Evolutionary conservation across 2,888 invertebrate species (phyloP).

Genomic region (Hirtodrosophila alboralis): DNA sequence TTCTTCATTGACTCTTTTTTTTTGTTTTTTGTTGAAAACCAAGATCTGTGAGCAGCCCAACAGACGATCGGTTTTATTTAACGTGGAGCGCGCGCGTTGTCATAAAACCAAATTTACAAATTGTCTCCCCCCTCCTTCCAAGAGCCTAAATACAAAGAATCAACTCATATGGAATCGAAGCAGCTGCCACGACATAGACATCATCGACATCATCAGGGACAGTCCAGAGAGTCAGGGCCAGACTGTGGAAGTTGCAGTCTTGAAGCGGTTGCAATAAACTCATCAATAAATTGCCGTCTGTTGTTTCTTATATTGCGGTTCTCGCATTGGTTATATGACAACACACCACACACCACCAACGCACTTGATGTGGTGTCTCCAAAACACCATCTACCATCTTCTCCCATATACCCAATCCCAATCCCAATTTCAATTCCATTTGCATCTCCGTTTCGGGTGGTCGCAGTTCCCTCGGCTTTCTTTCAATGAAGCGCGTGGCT

Average conservation of each 20-base stretch:
- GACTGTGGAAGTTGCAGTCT: conserved; percentile 16
- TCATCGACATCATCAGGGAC: conserved; percentile 65
- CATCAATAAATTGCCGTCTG: conserved; percentile 82
- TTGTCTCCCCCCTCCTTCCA: conserved; percentile 66
- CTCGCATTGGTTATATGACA: conserved; percentile 54
- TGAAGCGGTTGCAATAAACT: conserved; percentile 79
- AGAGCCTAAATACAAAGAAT: conserved; percentile 69
- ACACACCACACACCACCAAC: conserved; percentile 46
- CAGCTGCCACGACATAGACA: conserved; percentile 71
- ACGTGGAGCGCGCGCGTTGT: conserved; percentile 71
- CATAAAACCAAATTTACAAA: conserved; percentile 83
- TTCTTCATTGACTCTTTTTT: conserved; percentile 22
- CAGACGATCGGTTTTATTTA: conserved; percentile 72
- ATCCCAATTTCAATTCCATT: conserved; percentile 17
- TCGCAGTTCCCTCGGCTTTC: conserved; percentile 32
- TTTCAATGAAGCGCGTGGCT: conserved; percentile 67
- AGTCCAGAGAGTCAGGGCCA: conserved; percentile 7
- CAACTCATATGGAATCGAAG: conserved; percentile 54
- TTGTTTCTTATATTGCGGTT: conserved; percentile 52
- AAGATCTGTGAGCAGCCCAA: conserved; percentile 15
- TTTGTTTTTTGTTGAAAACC: conserved; percentile 1
- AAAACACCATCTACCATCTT: not conserved
- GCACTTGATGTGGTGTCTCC: conserved; percentile 55
- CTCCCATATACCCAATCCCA: conserved; percentile 2
- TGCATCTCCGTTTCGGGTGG: conserved; percentile 51